Base-by-base conservation (phyloP, 2,797 vertebrate genomes). In the Balearica regulorum region DNA sequence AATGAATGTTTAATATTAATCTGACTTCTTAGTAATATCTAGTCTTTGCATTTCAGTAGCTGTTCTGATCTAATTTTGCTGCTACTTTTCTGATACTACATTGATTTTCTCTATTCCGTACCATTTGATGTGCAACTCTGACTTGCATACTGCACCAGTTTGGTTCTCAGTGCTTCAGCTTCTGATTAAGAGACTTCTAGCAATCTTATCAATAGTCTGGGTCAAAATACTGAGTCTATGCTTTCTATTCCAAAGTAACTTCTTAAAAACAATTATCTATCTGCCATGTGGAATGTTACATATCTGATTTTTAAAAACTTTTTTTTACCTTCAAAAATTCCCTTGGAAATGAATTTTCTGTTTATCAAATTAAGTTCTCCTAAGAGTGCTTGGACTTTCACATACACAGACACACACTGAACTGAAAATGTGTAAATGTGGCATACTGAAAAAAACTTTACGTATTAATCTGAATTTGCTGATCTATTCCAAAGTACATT, bases 121-220 rank as follows among this genome's bases (percentile, higher is more conserved):
- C 41, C 16, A 12, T 48, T 86, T 91, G 29, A 66, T 2, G 0
- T 77, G 41, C 1, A 1, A 11, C 79, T 85, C 26, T 66, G 33
- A 80, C 22, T 48, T 4, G 0, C 1, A 0, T 66, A 13, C 35
- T 73, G 49, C 5, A 20, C 41, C 25, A 24, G 1, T 72, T 73
- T 43, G 49, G 15, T 58, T 87, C 35, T 46, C 8, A 26, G 18
- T 77, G 55, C 37, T 89, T 91, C 26, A n/a, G 1, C 28, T 72
- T 22, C 21, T 49, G 26, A 13, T 70, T 18, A 80, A 70, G 46
- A 77, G 33, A 77, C 75, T 89, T 80, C 60, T 73, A 46, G 9
- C 49, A 61, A 17, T 37, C 33, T 77, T 70, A 35, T 53, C 53
- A 64, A 19, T 62, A 71, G 25, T 39, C 43, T 44, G 35, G 35